Evolutionary conservation across 1,140 invertebrate species (phyloP), one percentile per base, ranked within the genome.

Genomic region (Danaus plexippus): DNA sequence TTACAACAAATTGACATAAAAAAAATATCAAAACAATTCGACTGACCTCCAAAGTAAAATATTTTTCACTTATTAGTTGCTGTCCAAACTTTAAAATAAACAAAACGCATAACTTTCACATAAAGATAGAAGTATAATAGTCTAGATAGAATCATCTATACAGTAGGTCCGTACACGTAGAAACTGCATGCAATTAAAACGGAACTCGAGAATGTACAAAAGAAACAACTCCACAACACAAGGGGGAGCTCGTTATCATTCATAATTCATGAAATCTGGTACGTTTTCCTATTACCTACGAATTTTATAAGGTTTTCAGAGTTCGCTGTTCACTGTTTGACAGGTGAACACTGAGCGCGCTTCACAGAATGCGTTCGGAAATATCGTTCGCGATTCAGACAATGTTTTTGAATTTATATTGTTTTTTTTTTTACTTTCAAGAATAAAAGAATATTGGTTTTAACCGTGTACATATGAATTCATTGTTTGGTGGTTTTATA

Each of bases 261-360:
- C 80, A 85, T 85, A 85, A 85, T 84, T 84, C 82, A 85, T 61
- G 46, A 52, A 32, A 51, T 73, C 68, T 68, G 67, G 73, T 82
- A 84, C 80, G 80, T 85, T 84, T 85, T 84, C 75, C 77, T 71
- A 85, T 85, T 85, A 80, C 2, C 22, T 32, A 32, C 67, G 75
- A 82, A 83, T 85, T 85, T 85, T 85, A 82, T 85, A 80, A 83
- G 77, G 78, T 85, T 85, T 83, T 85, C 82, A 85, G 80, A 75
- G 74, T 60, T 59, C 58, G 57, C 58, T 43, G 42, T 73, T 69
- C 73, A 70, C 69, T 63, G 66, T 68, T 73, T 73, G 75, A 83
- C 76, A 59, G 56, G 59, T 53, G 15, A 44, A 50, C 53, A 32
- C 22, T 32, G 22, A 32, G 59, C 63, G 61, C 51, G 59, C 64